Conservation (phyloP, 2,797 vertebrate species). For the Ctenopoma kingsleyae region DNA sequence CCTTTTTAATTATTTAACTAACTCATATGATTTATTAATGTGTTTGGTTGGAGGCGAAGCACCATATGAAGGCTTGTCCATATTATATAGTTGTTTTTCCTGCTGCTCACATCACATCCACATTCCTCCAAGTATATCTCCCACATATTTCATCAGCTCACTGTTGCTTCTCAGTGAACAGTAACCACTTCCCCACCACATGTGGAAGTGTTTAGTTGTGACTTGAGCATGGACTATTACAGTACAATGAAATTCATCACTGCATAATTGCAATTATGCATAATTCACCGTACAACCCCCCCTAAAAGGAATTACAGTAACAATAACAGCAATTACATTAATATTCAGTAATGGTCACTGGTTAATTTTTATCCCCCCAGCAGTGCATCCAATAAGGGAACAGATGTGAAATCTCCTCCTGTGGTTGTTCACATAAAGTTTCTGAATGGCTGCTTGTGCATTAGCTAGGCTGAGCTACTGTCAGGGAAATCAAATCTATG, state of each 20-base stretch:
- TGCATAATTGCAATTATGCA: neutral
- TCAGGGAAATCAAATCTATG: constrained; percentile 26
- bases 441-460: constrained; percentile 30
- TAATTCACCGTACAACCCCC: neutral
- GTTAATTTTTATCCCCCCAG: neutral
- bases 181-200: constrained; percentile 1
- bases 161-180: neutral
- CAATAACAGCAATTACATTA: constrained; percentile 23
- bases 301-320: constrained; percentile 17
- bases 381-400: neutral
- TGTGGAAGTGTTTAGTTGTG: constrained; percentile 24
- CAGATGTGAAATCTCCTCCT: constrained; percentile 10
- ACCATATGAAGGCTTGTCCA: neutral
- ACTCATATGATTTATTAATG: neutral
- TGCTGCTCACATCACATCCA: neutral
- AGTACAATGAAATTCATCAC: constrained; percentile 3
- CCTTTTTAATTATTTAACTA: neutral
- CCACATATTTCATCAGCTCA: neutral
- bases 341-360: constrained; percentile 20
- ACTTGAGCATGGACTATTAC: constrained; percentile 7
- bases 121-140: neutral
- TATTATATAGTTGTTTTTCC: neutral
- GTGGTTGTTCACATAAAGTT: constrained; percentile 1
- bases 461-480: constrained; percentile 9
- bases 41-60: neutral